Evolutionary conservation across 2,113 vertebrate genomes (phyloP).

Genomic region (Leptobrachium leishanense): DNA sequence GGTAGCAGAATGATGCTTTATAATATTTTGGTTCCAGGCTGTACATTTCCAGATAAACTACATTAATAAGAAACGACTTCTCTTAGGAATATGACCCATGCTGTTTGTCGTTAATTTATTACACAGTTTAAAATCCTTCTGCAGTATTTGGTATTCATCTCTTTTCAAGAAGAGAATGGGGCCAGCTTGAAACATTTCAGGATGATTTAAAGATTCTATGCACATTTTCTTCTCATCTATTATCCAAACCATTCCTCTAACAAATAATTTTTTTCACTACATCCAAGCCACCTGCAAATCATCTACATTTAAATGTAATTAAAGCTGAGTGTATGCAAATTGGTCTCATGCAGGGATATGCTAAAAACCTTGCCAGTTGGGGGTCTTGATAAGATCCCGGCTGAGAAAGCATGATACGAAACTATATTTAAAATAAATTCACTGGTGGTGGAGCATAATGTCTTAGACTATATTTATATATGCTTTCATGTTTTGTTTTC

Average conservation of each 20-base stretch:
- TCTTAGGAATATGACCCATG: too few species aligned
- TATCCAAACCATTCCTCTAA: slow-evolving; percentile 19
- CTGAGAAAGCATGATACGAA: slow-evolving; percentile 29
- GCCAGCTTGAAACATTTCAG: background rate
- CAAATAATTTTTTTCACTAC: slow-evolving; percentile 30
- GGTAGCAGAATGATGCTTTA: too few species aligned
- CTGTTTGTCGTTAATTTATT: too few species aligned
- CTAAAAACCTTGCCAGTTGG: slow-evolving; percentile 42
- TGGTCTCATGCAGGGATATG: slow-evolving; percentile 45
- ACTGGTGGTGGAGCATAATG: background rate
- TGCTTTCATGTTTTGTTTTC: slow-evolving; percentile 50
- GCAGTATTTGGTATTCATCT: too few species aligned
- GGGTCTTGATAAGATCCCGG: slow-evolving; percentile 20
- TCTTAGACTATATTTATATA: slow-evolving; percentile 7
- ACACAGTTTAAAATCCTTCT: too few species aligned
- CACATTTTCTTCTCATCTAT: slow-evolving; percentile 15
- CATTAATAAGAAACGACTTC: too few species aligned
- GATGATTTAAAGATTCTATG: slow-evolving; percentile 20
- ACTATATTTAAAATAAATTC: slow-evolving; percentile 14
- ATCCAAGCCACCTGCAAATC: slow-evolving; percentile 49
- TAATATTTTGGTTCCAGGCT: too few species aligned
- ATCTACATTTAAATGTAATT: slow-evolving; percentile 50
- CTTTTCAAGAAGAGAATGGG: too few species aligned
- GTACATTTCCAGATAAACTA: too few species aligned
- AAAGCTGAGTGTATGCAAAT: slow-evolving; percentile 48